Evolutionary conservation across 2,888 invertebrate species (phyloP), one percentile per base, ranked within the genome.

Genomic region (Philereme transversata): DNA sequence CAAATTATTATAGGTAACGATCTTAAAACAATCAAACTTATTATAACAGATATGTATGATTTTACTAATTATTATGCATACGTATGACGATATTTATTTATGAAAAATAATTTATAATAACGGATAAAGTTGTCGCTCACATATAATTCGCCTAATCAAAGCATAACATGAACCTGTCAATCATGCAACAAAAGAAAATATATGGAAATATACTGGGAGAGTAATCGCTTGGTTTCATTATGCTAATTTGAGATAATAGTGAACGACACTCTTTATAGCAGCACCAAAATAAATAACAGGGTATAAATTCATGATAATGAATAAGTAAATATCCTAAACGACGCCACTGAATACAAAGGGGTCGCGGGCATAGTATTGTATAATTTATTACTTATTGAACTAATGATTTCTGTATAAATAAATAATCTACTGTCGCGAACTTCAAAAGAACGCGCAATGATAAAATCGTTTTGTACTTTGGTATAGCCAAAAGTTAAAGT

Each of bases 21-120:
- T 57, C 58, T 67, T 67, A 64, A 78, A 78, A 79, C 76, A 78
- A 78, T 78, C 71, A 73, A 87, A 88, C 86, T 88, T 87, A 89
- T 81, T 79, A 67, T 88, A 88, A 88, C 78, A 83, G 90, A 90
- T 90, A 90, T 90, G 90, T 87, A 84, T 86, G 79, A 75, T 68
- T 64, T 64, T 67, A 40, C 2, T 56, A 67, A 55, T 68, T 65
- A 62, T 68, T 61, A 61, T 57, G 50, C 36, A 54, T 46, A 68
- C 55, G 57, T 63, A 49, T 57, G 62, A 55, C 51, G 11, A 57
- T 57, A 57, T 49, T 11, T 51, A 56, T 47, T 48, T 61, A 64
- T 49, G 50, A 55, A 60, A 69, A 61, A 57, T 40, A 51, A 61
- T 60, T 57, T 60, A 43, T 63, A 57, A 45, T 46, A 57, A 48